Evolutionary conservation across 2,797 vertebrate species (phyloP).

Genomic region (Aplochiton taeniatus): DNA sequence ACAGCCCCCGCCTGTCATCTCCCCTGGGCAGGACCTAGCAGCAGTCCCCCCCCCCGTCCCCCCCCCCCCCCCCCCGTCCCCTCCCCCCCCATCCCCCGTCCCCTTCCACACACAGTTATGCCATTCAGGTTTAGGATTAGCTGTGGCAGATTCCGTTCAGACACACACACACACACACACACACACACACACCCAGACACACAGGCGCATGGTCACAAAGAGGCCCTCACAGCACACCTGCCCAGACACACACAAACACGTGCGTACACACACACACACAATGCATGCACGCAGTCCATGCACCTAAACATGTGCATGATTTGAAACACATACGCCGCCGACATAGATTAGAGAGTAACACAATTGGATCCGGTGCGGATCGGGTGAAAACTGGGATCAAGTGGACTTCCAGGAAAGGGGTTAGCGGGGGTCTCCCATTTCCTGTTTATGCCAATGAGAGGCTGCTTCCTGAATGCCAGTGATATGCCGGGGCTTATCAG

Average conservation of each 20-base stretch:
- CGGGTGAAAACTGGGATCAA: conserved; percentile 47
- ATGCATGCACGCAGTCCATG: conserved; percentile 7
- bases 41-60: neutral
- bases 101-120: conserved; percentile 35
- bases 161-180: conserved; percentile 5
- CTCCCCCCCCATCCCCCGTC: conserved; percentile 9
- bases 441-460: conserved; percentile 66
- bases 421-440: conserved; percentile 58
- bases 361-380: conserved; percentile 52
- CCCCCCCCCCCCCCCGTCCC: neutral
- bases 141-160: conserved; percentile 30
- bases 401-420: conserved; percentile 49
- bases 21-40: conserved; percentile 17
- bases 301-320: neutral
- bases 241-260: neutral
- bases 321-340: conserved; percentile 10
- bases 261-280: neutral
- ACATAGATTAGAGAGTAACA: conserved; percentile 26
- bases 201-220: conserved; percentile 9
- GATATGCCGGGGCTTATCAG: conserved; percentile 51
- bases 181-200: neutral
- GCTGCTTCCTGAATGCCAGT: conserved; percentile 34
- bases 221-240: neutral
- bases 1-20: conserved; percentile 55
- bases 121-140: conserved; percentile 44